phyloP scores from a whole-genome alignment of 2,797 vertebrate genomes.

The Podarcis lilfordi region DNA sequence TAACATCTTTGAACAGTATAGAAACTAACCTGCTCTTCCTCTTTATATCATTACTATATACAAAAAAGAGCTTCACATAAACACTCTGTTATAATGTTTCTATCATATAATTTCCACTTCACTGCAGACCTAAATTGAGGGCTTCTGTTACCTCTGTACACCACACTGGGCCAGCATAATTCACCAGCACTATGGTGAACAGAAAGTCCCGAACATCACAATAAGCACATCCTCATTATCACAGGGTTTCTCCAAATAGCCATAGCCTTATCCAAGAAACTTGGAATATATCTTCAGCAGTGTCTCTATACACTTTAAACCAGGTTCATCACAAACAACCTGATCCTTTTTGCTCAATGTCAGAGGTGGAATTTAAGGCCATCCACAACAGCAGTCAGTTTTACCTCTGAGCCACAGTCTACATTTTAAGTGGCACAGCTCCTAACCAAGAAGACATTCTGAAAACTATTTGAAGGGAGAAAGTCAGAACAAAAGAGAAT shows the following conservation, averaged over 20 bases:
- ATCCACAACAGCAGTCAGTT: background rate
- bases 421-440: background rate
- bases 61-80: background rate
- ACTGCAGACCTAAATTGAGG: background rate
- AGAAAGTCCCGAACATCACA: background rate
- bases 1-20: background rate
- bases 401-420: background rate
- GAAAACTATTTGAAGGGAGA: background rate
- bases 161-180: background rate
- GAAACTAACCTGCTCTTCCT: background rate
- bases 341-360: background rate
- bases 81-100: background rate
- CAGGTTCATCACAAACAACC: background rate
- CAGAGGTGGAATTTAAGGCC: background rate
- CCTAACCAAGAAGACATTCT: background rate
- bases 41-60: background rate
- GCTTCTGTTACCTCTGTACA: background rate
- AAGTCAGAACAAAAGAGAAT: background rate
- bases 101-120: background rate
- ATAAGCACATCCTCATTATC: background rate
- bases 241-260: background rate
- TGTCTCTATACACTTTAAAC: background rate
- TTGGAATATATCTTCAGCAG: background rate
- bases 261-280: background rate
- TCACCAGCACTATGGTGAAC: background rate